A percentile compares a stretch with the other conserved stretches of the same genome.
Evolutionary conservation across 2,797 vertebrate species (phyloP).

Genomic region (Myotis planiceps): DNA sequence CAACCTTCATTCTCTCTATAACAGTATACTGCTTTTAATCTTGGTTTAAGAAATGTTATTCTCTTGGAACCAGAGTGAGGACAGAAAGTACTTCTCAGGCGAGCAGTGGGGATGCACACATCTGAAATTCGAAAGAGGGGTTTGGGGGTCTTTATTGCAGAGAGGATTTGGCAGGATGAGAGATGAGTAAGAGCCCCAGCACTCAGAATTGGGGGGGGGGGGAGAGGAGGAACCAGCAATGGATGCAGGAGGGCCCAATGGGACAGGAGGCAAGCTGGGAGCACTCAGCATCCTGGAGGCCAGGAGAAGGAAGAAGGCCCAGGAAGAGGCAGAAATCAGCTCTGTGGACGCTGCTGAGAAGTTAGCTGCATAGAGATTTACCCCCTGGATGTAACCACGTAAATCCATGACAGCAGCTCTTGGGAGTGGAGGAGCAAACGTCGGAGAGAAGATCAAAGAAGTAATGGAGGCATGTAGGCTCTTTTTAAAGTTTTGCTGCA

Average conservation of each 20-base stretch:
- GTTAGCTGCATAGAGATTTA: background rate
- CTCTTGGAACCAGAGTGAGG: background rate
- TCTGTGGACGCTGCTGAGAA: fast-evolving
- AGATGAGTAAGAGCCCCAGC: background rate
- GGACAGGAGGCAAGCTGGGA: fast-evolving
- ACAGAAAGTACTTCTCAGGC: background rate
- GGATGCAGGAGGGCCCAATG: fast-evolving
- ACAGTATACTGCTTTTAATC: background rate
- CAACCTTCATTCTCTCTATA: background rate
- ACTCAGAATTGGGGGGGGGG: background rate
- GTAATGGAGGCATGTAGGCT: background rate
- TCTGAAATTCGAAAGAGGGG: background rate
- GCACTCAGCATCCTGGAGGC: background rate
- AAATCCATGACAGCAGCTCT: background rate
- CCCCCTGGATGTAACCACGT: fast-evolving
- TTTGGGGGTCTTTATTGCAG: background rate
- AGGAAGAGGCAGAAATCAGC: background rate
- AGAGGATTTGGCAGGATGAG: background rate
- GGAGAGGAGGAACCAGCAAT: background rate
- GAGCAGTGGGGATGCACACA: no score
- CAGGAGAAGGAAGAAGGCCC: background rate
- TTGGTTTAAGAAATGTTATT: background rate
- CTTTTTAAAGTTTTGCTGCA: background rate
- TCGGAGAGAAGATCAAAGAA: background rate
- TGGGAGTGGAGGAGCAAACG: fast-evolving